Evolutionary conservation across 2,113 vertebrate species (phyloP).

Genomic region (Sorex araneus): DNA sequence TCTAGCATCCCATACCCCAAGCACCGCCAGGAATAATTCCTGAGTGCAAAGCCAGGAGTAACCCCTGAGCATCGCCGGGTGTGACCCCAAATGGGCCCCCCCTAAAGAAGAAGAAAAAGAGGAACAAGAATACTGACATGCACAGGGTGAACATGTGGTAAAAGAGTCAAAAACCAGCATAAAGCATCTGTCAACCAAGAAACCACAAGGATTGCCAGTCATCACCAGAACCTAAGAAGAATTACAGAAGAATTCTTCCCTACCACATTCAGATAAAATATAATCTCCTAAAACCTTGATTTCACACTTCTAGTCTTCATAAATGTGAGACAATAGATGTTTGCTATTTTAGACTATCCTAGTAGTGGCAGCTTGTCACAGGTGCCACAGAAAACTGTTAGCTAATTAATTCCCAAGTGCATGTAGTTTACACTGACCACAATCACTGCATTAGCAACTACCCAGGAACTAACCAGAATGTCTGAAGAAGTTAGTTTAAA

Average conservation of each 20-base stretch:
- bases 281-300: background rate
- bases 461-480: background rate
- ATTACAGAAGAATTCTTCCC: background rate
- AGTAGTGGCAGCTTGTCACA: background rate
- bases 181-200: background rate
- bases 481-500: conserved; percentile 22
- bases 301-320: background rate
- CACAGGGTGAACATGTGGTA: background rate
- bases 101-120: background rate
- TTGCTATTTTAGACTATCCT: background rate
- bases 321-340: background rate
- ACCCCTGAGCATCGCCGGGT: no score
- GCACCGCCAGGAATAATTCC: no score
- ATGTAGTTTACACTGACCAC: background rate
- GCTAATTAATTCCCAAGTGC: background rate
- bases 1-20: no score
- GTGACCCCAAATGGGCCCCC: no score
- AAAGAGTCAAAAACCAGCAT: background rate
- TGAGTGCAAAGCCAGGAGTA: no score
- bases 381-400: background rate
- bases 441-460: background rate
- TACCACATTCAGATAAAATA: background rate
- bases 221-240: background rate
- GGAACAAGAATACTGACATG: background rate
- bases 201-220: background rate